A percentile compares a stretch with the other conserved stretches of the same genome.
These are phyloP conservation scores for Pipistrellus pygmaeus DNA, from an alignment of 2,797 vertebrate species.

Conservation along the genomic window DNA sequence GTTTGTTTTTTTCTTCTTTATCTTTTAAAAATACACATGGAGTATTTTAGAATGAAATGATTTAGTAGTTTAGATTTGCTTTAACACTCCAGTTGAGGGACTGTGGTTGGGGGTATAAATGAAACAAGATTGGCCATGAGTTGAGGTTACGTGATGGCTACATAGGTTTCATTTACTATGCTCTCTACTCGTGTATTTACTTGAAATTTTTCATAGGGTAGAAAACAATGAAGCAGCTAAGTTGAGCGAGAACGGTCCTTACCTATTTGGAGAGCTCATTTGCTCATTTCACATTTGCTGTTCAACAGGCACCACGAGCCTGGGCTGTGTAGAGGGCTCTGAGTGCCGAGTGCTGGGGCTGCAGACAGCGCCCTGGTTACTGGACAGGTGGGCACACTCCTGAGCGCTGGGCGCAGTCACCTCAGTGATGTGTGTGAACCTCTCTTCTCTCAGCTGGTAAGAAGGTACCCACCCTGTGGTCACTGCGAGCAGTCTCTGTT, in stretches of 20 bases:
- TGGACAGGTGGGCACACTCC: accelerated
- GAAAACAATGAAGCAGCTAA: background rate
- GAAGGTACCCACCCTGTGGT: background rate
- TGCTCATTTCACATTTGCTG: background rate
- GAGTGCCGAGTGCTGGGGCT: accelerated
- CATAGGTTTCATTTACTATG: background rate
- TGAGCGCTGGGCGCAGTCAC: background rate
- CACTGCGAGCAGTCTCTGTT: background rate
- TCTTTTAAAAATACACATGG: background rate
- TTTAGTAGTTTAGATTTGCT: background rate
- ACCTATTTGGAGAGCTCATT: background rate
- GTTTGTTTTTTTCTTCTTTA: background rate
- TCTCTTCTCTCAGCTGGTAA: background rate
- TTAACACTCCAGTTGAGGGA: background rate
- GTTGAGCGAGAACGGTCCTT: background rate
- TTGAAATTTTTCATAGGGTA: background rate
- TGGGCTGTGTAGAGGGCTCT: no score
- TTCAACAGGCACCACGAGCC: background rate
- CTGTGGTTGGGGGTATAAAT: no score
- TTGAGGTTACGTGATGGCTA: background rate
- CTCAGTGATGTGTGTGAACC: accelerated
- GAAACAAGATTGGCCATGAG: background rate
- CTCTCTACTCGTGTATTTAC: background rate
- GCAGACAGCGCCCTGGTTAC: background rate
- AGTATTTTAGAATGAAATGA: constrained; percentile 29